These are phyloP conservation scores for Erebia aethiops DNA, from an alignment of 2,888 invertebrate genomes.

Conservation along the genomic window DNA sequence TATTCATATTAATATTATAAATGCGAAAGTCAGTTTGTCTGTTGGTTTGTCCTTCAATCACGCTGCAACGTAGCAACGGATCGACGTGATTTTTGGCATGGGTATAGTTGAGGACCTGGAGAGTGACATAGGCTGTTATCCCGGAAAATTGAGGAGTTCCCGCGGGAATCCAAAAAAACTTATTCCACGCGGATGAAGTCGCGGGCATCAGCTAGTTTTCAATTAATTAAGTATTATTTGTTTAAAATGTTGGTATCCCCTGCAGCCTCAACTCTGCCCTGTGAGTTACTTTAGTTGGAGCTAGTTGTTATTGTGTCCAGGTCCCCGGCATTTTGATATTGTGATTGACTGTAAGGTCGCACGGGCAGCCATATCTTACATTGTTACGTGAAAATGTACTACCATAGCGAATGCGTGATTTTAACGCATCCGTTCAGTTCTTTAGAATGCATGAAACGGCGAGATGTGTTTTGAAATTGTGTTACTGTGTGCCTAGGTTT, in stretches of 20 bases:
- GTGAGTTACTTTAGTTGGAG: constrained; percentile 45
- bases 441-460: constrained; percentile 15
- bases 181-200: no score
- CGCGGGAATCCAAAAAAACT: no score
- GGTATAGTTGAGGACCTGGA: no score
- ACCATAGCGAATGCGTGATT: constrained; percentile 14
- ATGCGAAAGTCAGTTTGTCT: no score
- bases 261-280: constrained; percentile 51
- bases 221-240: no score
- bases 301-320: constrained; percentile 28
- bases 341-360: constrained; percentile 34
- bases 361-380: constrained; percentile 11
- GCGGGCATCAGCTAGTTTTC: no score
- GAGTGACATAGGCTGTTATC: no score
- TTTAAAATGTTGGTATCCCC: constrained; percentile 48
- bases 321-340: constrained; percentile 31
- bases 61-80: no score
- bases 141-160: no score
- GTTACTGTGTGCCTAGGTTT: background rate
- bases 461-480: constrained; percentile 15
- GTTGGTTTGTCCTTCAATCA: no score
- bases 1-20: no score
- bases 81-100: no score
- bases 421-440: constrained; percentile 2
- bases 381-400: constrained; percentile 26